Base-by-base conservation (phyloP, 2,797 vertebrate species). In the Apogon hyalosoma region DNA sequence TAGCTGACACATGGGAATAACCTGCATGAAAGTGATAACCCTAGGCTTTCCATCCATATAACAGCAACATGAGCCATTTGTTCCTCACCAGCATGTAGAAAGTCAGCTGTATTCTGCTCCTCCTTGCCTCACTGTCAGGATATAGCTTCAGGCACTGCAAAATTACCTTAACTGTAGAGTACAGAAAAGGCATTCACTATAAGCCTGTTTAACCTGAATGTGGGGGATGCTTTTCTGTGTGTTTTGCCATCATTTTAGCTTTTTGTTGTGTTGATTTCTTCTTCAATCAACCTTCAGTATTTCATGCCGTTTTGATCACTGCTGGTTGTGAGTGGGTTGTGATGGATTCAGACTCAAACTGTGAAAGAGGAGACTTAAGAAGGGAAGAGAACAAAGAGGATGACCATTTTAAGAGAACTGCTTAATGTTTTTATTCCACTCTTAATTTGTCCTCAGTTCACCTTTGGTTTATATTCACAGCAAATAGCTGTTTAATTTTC, bases 1-100 rank as follows among this genome's bases (percentile, higher is more conserved):
- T 72, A 51, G 73, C 72, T 80, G 83, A 82, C 73, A 52, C 66
- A 39, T 72, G 15, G 65, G 56, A 77, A 73, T 78, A 79, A 73
- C 63, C 73, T 71, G 50, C 69, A 59, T 80, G 72, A 73, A 84
- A 82, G 69, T 52, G 68, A 80, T 82, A 81, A 83, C 72, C 77
- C 58, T 31, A 46, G 48, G 67, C 77, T 78, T 64, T 77, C 53
- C 49, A 48, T 84, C 81, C 60, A 56, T 78, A 73, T 48, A 70
- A 73, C 14, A 4, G 71, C 66, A 86, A 70, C 80, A 58, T 61
- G 62, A 83, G 46, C 70, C 61, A 63, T 78, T 76, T 64, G 49
- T 79, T 82, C 45, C 74, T 65, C 24, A 28, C 69, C 63, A 39
- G 45, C 46, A 56, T 82, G 40, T 46, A 51, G 55, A 54, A 50